Base-by-base conservation (phyloP, 2,888 invertebrate genomes). In the Ophion obscuratus region DNA sequence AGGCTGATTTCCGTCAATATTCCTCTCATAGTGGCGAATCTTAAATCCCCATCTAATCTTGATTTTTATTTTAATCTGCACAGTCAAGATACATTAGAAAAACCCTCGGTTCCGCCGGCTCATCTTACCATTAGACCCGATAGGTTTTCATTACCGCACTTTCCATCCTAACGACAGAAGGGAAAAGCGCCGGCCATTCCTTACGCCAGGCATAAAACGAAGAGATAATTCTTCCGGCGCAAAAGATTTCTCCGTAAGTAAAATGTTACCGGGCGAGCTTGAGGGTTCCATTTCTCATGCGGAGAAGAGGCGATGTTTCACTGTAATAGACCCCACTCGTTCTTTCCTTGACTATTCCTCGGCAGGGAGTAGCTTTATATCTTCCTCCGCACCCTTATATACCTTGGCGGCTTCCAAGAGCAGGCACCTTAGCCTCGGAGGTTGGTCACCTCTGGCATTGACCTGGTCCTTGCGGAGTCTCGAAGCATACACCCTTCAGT, bases 361-460 rank as follows among this genome's bases (percentile, higher is more conserved):
- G 77, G 70, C 71, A 74, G 73, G 74, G 71, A 53, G n/a, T 24
- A 74, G 83, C 81, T 77, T 66, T 68, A 78, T 68, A 75, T 81
- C 67, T 83, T 78, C 40, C 73, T 64, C 59, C 59, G 64, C 44
- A 40, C 40, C 53, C 80, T 73, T 71, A 40, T 59, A 47, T 62
- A 70, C 7, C 53, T 24, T 14, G n/a, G 44, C 47, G 64, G 78
- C 31, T 59, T 68, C 57, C 14, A 68, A 40, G 66, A 75, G 68
- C 27, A 66, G 70, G 78, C 86, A 78, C 75, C 68, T 83, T 78
- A 68, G 67, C 40, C 66, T 17, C n/a, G 66, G 74, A 70, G 83
- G 83, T 81, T 68, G 81, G 74, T 61, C 77, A 83, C 86, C 86
- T 83, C 81, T 81, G 78, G 68, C 77, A 81, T 83, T 86, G 86